phyloP scores from a whole-genome alignment of 2,113 vertebrate genomes.

The Athene noctua region DNA sequence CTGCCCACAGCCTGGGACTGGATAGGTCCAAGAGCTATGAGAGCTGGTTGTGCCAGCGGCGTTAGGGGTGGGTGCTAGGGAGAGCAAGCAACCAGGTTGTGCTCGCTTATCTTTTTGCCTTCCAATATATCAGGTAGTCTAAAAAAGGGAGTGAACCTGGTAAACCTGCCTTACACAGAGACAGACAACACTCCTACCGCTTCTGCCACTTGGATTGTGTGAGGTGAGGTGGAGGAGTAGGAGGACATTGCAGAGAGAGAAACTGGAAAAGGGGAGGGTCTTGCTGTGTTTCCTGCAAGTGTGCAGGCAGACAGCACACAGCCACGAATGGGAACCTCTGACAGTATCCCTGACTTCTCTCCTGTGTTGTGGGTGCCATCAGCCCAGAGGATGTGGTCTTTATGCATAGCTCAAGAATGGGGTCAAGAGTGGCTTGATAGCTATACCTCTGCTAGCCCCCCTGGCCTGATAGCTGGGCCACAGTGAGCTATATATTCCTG shows the following conservation, averaged over 20 bases:
- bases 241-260: background rate
- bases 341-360: background rate
- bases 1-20: background rate
- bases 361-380: background rate
- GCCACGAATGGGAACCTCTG: background rate
- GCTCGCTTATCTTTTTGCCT: background rate
- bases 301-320: background rate
- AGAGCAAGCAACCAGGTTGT: background rate
- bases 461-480: background rate
- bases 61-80: background rate
- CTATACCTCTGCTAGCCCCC: background rate
- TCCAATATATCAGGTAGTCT: background rate
- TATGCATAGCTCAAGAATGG: background rate
- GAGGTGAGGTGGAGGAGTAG: background rate
- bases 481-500: background rate
- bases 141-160: background rate
- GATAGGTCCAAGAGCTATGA: background rate
- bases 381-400: background rate
- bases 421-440: background rate
- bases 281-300: background rate
- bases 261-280: background rate
- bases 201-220: background rate
- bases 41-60: background rate
- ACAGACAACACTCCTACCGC: background rate
- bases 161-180: background rate